Percentiles rank a stretch among this genome's conserved stretches.
These are phyloP conservation scores for Brachionus sp. DNA, from an alignment of 1,140 invertebrate genomes.

Conservation along the genomic window DNA sequence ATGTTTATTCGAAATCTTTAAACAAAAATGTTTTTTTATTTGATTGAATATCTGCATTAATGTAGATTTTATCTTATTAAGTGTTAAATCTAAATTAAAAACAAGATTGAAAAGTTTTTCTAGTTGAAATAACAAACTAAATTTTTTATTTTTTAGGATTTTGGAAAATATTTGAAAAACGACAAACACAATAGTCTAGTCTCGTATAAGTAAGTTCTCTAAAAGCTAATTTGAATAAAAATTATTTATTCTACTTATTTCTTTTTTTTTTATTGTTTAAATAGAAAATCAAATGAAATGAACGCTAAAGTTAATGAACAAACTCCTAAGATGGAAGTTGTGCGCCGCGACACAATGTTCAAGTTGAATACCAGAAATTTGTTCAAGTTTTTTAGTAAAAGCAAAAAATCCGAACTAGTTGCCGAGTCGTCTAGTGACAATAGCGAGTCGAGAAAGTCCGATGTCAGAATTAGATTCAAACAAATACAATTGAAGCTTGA, in stretches of 20 bases:
- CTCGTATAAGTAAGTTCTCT: background rate
- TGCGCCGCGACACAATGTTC: background rate
- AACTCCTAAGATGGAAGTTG: conserved; percentile 3
- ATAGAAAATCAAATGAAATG: background rate
- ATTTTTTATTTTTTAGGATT: conserved; percentile 5
- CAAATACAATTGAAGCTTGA: background rate
- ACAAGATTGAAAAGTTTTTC: conserved; percentile 14
- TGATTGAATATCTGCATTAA: background rate
- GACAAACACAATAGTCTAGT: conserved; percentile 18
- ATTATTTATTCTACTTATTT: background rate
- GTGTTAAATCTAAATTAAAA: conserved; percentile 35
- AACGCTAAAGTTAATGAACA: background rate
- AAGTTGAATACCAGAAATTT: conserved; percentile 22
- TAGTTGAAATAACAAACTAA: conserved; percentile 11
- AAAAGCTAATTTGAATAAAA: background rate
- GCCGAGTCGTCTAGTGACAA: background rate
- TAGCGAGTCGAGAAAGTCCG: background rate
- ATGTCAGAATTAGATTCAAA: background rate
- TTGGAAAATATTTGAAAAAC: background rate
- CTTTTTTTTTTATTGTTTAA: background rate
- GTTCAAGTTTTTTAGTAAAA: conserved; percentile 1
- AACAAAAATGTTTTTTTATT: background rate
- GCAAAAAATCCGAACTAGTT: background rate
- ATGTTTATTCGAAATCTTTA: background rate
- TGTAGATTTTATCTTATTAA: background rate